Percentiles rank a stretch among this genome's conserved stretches.
Evolutionary conservation across 2,888 invertebrate genomes (phyloP).

Genomic region (Cryptus viduatorius): DNA sequence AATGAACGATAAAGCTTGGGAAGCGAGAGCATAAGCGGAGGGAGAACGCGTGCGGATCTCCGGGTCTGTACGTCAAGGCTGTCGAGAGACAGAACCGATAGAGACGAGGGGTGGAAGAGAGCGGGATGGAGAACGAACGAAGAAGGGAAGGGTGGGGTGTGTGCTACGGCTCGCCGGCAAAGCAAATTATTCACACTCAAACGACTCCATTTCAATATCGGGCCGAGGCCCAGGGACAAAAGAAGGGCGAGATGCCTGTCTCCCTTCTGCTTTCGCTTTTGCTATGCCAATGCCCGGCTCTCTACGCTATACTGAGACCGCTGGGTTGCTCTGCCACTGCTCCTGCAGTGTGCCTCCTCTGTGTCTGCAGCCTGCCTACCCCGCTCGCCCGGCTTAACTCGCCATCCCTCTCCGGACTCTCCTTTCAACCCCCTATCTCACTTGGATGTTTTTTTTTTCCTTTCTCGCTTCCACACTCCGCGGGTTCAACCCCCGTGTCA

Average conservation of each 20-base stretch:
- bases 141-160: slow-evolving; percentile 49
- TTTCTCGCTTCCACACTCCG: slow-evolving; percentile 49
- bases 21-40: slow-evolving; percentile 4
- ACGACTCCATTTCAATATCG: slow-evolving; percentile 90
- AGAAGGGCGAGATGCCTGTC: slow-evolving; percentile 86
- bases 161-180: slow-evolving; percentile 84
- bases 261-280: slow-evolving; percentile 83
- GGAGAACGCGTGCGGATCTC: slow-evolving; percentile 47
- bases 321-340: slow-evolving; percentile 54
- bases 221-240: slow-evolving; percentile 86
- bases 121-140: slow-evolving; percentile 58
- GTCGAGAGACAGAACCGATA: slow-evolving; percentile 48
- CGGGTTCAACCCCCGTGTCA: slow-evolving; percentile 51
- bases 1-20: slow-evolving; percentile 19
- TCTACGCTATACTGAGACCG: not conserved
- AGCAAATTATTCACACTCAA: slow-evolving; percentile 90
- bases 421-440: slow-evolving; percentile 67
- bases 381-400: slow-evolving; percentile 72
- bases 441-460: slow-evolving; percentile 50
- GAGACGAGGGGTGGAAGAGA: slow-evolving; percentile 57
- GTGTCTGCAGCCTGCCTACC: slow-evolving; percentile 81
- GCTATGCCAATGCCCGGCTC: slow-evolving; percentile 59
- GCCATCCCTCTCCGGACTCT: slow-evolving; percentile 56
- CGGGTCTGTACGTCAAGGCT: slow-evolving; percentile 51
- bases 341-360: slow-evolving; percentile 66